Percentiles rank a stretch among this genome's conserved stretches.
Evolutionary conservation across 2,888 invertebrate species (phyloP).

Genomic region (Stratiomys singularior): DNA sequence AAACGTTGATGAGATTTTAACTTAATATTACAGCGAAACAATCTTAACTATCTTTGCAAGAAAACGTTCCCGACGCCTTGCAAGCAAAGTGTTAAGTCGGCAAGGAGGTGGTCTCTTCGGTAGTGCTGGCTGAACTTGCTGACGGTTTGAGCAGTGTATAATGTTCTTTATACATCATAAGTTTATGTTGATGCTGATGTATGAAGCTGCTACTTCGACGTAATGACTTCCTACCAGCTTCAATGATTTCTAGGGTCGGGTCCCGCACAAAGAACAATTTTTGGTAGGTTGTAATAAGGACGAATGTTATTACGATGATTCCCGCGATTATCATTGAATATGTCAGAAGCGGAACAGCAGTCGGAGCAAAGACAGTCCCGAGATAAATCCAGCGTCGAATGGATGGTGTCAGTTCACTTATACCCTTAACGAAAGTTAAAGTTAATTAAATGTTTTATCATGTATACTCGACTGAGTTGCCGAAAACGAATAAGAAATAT

Average conservation of each 20-base stretch:
- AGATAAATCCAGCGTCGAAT: slow-evolving; percentile 84
- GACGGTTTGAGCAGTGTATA: slow-evolving; percentile 61
- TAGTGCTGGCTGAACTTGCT: slow-evolving; percentile 52
- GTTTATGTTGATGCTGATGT: slow-evolving; percentile 62
- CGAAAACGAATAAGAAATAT: too few relatives aligned
- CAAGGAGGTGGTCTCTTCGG: slow-evolving; percentile 20
- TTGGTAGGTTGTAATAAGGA: slow-evolving; percentile 80
- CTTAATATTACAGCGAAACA: background rate
- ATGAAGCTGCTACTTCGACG: slow-evolving; percentile 70
- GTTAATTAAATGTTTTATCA: too few relatives aligned
- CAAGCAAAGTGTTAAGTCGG: slow-evolving; percentile 19
- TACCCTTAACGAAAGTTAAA: slow-evolving; percentile 68
- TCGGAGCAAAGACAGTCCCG: slow-evolving; percentile 80
- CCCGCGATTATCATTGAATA: slow-evolving; percentile 80
- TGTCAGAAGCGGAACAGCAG: slow-evolving; percentile 75
- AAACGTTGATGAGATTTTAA: slow-evolving; percentile 1
- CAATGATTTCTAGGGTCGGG: slow-evolving; percentile 77
- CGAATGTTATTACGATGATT: slow-evolving; percentile 71
- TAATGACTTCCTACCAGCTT: slow-evolving; percentile 78
- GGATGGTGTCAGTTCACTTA: slow-evolving; percentile 81
- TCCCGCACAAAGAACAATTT: slow-evolving; percentile 76
- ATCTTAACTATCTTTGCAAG: background rate
- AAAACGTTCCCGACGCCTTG: background rate
- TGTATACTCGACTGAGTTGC: too few relatives aligned
- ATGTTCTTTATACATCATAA: slow-evolving; percentile 61